Conservation (phyloP, 2,113 vertebrate species). For the Promerops cafer region DNA sequence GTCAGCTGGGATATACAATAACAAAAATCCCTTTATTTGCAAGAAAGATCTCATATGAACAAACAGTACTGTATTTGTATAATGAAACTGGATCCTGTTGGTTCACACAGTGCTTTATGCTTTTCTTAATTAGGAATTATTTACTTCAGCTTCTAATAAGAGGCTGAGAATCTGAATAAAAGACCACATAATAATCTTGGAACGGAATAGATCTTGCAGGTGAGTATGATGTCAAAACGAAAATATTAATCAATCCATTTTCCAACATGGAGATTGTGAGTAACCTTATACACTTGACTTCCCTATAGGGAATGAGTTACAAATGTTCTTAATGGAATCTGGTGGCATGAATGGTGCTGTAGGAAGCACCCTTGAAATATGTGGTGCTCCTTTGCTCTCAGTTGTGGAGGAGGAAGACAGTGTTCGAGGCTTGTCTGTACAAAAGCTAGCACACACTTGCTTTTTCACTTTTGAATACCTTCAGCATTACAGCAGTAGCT, state of each 20-base stretch:
- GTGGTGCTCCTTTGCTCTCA: background rate
- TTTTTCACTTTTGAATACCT: background rate
- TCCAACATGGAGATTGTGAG: background rate
- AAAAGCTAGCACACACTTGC: background rate
- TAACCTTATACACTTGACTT: background rate
- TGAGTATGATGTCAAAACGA: background rate
- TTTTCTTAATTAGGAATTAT: background rate
- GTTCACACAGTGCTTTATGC: background rate
- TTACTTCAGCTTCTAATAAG: background rate
- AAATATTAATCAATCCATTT: background rate
- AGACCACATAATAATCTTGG: background rate
- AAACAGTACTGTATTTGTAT: background rate
- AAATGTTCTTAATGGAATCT: background rate
- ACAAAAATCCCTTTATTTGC: background rate
- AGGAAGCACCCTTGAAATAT: background rate
- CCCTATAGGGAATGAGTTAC: background rate
- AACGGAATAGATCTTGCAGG: background rate
- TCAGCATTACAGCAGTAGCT: background rate
- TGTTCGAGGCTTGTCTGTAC: rapidly evolving
- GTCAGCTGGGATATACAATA: background rate
- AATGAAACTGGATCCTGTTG: background rate
- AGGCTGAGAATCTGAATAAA: background rate
- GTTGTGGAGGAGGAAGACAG: background rate
- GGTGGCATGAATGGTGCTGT: background rate
- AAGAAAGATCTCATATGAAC: background rate